phyloP scores from a whole-genome alignment of 2,113 vertebrate genomes.

The Pardalotus punctatus region DNA sequence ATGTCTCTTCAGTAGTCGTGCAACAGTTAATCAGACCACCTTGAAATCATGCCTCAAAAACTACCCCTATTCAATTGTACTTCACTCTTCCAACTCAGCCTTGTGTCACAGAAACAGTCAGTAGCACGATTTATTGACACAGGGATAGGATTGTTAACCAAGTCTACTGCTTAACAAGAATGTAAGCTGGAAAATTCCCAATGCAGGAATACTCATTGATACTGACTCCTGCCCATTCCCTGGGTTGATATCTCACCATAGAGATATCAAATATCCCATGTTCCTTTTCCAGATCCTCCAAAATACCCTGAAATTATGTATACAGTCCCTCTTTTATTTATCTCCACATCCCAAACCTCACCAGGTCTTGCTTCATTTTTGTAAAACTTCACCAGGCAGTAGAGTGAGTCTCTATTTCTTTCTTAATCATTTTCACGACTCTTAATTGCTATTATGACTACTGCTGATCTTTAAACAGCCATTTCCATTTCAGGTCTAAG shows the following conservation, averaged over 20 bases:
- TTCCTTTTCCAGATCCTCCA: neutral
- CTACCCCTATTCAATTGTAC: neutral
- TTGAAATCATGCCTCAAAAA: neutral
- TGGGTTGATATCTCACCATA: neutral
- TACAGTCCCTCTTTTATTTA: neutral
- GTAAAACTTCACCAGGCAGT: neutral
- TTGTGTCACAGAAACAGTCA: neutral
- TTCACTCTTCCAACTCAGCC: neutral
- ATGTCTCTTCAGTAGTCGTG: neutral
- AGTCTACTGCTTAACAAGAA: neutral
- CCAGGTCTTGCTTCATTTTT: neutral
- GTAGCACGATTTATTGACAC: neutral
- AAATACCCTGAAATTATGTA: neutral
- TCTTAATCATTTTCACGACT: neutral
- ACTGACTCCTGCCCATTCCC: neutral
- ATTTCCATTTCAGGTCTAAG: neutral
- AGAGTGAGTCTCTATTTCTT: neutral
- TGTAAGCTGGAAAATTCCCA: neutral
- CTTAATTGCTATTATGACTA: neutral
- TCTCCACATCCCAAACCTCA: neutral
- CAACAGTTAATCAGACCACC: neutral
- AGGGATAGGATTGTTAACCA: neutral
- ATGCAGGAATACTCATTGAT: neutral
- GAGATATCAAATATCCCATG: accelerated
- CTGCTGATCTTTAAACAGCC: neutral